These are phyloP conservation scores for Pseudorasbora parva DNA, from an alignment of 2,113 vertebrate genomes.

Conservation along the genomic window DNA sequence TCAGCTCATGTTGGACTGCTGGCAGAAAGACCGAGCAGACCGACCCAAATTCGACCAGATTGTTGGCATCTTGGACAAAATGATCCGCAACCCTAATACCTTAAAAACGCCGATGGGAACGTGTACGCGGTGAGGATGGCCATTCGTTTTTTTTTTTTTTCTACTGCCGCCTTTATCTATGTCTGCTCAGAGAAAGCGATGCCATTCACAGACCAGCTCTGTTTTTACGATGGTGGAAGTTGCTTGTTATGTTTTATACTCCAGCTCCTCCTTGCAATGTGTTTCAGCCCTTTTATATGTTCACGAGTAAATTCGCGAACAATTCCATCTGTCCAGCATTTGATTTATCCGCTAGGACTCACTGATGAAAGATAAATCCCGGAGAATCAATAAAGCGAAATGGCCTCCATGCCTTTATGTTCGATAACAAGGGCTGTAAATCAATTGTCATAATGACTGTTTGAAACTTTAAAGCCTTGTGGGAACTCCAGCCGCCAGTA, in stretches of 20 bases:
- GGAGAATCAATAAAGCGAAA: conserved; percentile 67
- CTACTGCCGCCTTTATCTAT: not conserved
- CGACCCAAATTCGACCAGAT: conserved; percentile 99
- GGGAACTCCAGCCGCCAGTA: conserved; percentile 64
- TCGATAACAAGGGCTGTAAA: conserved; percentile 75
- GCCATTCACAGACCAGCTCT: not conserved
- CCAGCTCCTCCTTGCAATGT: not conserved
- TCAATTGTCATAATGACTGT: conserved; percentile 78
- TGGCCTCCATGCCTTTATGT: conserved; percentile 71
- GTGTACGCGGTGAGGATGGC: conserved; percentile 86
- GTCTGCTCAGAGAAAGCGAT: conserved; percentile 5
- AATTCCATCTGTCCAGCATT: conserved; percentile 61
- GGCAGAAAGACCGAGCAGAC: conserved; percentile 96
- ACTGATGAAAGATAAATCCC: conserved; percentile 74
- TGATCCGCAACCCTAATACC: conserved; percentile 98
- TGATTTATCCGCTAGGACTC: conserved; percentile 68
- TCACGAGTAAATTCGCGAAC: conserved; percentile 60
- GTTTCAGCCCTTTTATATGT: conserved; percentile 34
- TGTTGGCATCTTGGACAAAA: conserved; percentile 97
- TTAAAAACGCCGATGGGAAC: conserved; percentile 95
- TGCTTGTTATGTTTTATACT: conserved; percentile 2
- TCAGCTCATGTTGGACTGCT: conserved; percentile 98
- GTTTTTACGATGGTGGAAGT: conserved; percentile 13
- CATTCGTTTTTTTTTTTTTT: not conserved
- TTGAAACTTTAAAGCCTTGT: conserved; percentile 70